Evolutionary conservation across 2,797 vertebrate genomes (phyloP).

Genomic region (Pitangus sulphuratus): DNA sequence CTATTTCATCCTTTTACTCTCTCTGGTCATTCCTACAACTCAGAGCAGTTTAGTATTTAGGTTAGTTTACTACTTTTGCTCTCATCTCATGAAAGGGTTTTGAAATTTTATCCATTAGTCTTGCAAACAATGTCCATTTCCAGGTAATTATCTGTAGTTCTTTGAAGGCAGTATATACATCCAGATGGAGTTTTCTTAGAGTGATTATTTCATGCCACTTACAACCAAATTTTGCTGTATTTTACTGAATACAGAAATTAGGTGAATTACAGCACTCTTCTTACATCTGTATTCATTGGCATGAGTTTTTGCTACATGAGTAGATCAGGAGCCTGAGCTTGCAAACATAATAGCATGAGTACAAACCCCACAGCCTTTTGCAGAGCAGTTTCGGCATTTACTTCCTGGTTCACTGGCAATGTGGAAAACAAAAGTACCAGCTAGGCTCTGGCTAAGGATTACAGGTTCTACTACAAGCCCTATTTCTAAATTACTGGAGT

Average conservation of each 20-base stretch:
- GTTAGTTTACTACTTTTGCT: not conserved
- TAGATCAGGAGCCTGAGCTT: not conserved
- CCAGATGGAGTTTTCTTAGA: not conserved
- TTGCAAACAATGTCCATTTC: not conserved
- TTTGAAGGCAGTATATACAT: not conserved
- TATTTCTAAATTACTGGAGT: not conserved
- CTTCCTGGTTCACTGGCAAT: not conserved
- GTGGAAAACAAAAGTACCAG: not conserved
- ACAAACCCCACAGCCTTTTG: not conserved
- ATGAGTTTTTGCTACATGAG: not conserved
- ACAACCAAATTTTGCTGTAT: not conserved
- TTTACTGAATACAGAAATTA: not conserved
- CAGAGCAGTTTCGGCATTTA: not conserved
- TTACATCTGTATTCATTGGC: not conserved
- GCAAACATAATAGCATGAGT: not conserved
- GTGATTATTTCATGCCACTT: not conserved
- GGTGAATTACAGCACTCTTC: not conserved
- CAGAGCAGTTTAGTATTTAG: not conserved
- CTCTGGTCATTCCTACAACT: not conserved
- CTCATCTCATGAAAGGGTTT: not conserved
- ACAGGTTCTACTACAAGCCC: not conserved
- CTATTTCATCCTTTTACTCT: not conserved
- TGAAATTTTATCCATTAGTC: not conserved
- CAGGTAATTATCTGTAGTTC: not conserved
- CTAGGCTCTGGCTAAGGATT: not conserved